phyloP scores from a whole-genome alignment of 1,140 invertebrate species.

The Bactericera cockerelli region DNA sequence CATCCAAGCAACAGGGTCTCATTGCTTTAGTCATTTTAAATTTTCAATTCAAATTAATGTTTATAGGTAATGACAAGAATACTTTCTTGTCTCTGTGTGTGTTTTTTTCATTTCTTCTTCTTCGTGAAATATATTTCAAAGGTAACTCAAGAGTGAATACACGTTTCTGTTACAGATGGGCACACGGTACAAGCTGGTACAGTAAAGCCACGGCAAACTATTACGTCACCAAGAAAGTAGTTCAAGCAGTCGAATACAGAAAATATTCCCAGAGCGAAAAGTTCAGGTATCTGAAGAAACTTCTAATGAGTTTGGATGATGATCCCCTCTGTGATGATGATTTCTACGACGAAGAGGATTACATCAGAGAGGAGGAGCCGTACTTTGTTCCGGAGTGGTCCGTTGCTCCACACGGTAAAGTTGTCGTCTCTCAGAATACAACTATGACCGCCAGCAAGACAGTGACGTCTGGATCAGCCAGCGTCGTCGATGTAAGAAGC shows the following conservation, averaged over 20 bases:
- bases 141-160: too few species aligned
- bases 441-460: neutral
- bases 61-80: too few species aligned
- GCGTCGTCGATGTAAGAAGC: neutral
- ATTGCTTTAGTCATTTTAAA: too few species aligned
- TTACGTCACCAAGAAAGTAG: conserved; percentile 1
- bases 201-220: conserved; percentile 1
- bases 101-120: too few species aligned
- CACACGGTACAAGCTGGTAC: conserved; percentile 5
- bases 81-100: too few species aligned
- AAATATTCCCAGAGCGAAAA: neutral
- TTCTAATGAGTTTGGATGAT: neutral
- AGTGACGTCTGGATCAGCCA: neutral
- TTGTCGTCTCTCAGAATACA: neutral
- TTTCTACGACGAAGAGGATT: conserved; percentile 7
- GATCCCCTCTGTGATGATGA: neutral
- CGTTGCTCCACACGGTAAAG: neutral
- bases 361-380: neutral
- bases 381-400: neutral
- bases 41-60: too few species aligned
- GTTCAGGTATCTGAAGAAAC: neutral
- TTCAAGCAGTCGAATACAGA: neutral
- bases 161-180: conserved; percentile 5
- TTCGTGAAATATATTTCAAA: too few species aligned
- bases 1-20: too few species aligned